Conservation (phyloP, 1,140 invertebrate species). For the Venustaconcha ellipsiformis region DNA sequence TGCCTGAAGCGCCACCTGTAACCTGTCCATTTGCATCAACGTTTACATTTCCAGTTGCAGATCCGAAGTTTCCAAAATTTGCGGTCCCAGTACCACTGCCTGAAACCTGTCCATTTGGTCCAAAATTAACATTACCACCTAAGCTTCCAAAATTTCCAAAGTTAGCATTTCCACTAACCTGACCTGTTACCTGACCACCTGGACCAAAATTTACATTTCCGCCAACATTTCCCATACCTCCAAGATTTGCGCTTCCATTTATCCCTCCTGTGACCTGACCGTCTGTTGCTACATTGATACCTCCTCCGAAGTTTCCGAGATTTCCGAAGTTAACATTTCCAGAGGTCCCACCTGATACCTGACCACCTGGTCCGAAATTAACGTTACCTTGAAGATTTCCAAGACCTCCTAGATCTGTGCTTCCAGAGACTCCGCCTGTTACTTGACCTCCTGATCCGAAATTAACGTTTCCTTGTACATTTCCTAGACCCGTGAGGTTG, state of each 20-base stretch:
- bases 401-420: background rate
- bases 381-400: constrained; percentile 4
- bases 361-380: background rate
- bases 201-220: background rate
- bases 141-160: background rate
- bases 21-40: background rate
- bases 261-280: background rate
- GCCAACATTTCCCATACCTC: background rate
- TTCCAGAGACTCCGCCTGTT: background rate
- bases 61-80: background rate
- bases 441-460: background rate
- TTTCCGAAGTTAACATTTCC: no score
- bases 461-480: background rate
- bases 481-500: background rate
- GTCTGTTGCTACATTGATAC: no score
- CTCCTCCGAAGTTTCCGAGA: no score
- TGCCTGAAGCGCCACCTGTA: background rate
- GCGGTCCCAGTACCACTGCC: no score
- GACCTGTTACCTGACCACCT: background rate
- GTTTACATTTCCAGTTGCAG: background rate
- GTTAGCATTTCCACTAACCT: background rate
- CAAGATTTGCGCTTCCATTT: background rate
- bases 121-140: no score
- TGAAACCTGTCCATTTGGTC: no score
- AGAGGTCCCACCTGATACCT: no score